Conservation (phyloP, 2,113 vertebrate genomes). For the Bufo gargarizans region DNA sequence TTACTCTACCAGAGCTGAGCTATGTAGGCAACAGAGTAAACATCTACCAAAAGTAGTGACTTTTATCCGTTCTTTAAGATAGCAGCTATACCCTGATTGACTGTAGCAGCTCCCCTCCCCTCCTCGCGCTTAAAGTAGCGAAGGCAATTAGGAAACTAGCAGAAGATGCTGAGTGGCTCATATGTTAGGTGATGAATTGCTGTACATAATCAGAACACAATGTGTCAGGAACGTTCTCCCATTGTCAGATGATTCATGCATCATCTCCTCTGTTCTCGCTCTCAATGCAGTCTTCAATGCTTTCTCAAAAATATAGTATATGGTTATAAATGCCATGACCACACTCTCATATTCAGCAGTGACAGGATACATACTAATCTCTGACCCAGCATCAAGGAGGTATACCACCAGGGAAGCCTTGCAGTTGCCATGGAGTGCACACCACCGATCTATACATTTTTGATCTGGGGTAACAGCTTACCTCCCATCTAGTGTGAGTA, state of each 20-base stretch:
- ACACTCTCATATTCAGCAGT: neutral
- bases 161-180: neutral
- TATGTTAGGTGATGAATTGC: conserved; percentile 17
- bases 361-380: neutral
- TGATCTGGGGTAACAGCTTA: neutral
- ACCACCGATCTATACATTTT: neutral
- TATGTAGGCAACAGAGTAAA: neutral
- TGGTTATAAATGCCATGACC: neutral
- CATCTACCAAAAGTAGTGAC: neutral
- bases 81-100: neutral
- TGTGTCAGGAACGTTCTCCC: conserved; percentile 16
- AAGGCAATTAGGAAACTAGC: neutral
- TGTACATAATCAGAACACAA: conserved; percentile 16
- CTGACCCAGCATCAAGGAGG: neutral
- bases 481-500: too few relatives aligned
- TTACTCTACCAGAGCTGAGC: too few relatives aligned
- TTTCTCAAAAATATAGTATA: neutral
- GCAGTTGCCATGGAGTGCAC: neutral
- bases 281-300: neutral
- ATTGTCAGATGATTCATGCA: conserved; percentile 21
- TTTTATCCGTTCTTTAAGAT: neutral
- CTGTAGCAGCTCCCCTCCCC: neutral
- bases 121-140: neutral
- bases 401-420: neutral
- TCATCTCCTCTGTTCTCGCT: neutral